Evolutionary conservation across 30 jellyfish, hydroid and myxozoan genomes (phyloP), one percentile per base, ranked within the genome.

Genomic region (Sanderia malayensis): DNA sequence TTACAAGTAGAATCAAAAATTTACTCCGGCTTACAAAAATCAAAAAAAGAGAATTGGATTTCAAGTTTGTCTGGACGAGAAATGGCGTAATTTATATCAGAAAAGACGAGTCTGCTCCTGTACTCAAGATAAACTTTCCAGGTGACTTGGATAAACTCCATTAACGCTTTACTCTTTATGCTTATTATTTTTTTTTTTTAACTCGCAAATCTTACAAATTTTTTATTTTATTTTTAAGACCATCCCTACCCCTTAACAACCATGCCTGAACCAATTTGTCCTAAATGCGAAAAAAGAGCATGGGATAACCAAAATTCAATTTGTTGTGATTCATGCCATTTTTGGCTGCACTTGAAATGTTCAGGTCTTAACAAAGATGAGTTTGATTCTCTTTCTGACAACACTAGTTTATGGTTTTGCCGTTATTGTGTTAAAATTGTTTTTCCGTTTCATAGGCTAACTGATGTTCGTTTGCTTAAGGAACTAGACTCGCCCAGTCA

Each of bases 311-410:
- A 41, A 41, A 41, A 41, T 15, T 41, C 55, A 15, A 41, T 41
- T 41, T 41, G 55, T 41, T 41, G 55, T 41, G 55, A 41, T 41
- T 41, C 55, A 15, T 41, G 55, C 55, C 55, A 41, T 41, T 41
- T 41, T 41, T 41, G 55, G 55, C 55, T 41, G 8, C 55, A 41
- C 15, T 41, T 41, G 15, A 41, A 41, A 41, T 41, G 55, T 15
- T 41, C 55, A 8, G 55, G 55, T 41, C 55, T 41, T 15, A 41
- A 41, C 8, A 41, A 41, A 41, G 55, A 41, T 8, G 55, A 41
- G 55, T 41, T 41, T 41, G 55, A 41, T 41, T 41, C 8, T 41
- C 55, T 41, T 41, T 41, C 55, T 41, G 55, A 41, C 11, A 41
- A 41, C 55, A 8, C 55, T 41, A 41, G 55, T 41, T 41, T 41